Conservation (phyloP, 2,113 vertebrate species). For the Carassius auratus region DNA sequence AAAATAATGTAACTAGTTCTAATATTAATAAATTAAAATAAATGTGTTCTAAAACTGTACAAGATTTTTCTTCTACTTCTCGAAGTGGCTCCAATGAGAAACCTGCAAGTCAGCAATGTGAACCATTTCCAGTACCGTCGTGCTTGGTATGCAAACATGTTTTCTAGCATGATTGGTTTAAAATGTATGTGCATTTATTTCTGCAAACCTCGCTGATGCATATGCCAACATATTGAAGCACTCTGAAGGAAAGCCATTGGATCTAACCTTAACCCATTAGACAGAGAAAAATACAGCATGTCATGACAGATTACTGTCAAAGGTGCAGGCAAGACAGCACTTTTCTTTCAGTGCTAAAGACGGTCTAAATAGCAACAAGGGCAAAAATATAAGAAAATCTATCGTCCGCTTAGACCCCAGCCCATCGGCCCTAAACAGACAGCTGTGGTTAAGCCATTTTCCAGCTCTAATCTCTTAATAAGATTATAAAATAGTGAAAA, state of each 20-base stretch:
- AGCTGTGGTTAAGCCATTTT: conserved; percentile 68
- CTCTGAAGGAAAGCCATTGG: conserved; percentile 33
- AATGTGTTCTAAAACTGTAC: not conserved
- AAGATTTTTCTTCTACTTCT: too few species aligned
- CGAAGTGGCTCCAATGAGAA: not conserved
- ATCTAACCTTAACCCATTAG: conserved; percentile 40
- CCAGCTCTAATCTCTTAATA: conserved; percentile 76
- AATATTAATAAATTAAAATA: not conserved
- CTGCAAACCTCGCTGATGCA: not conserved
- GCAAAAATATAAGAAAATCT: conserved; percentile 61
- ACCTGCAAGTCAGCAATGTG: not conserved
- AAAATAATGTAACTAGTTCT: not conserved
- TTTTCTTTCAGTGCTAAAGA: conserved; percentile 53
- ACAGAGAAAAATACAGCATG: conserved; percentile 46
- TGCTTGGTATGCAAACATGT: not conserved
- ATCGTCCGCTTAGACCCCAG: conserved; percentile 31
- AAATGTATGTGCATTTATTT: conserved; percentile 28
- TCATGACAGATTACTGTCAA: conserved; percentile 50
- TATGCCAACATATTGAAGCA: conserved; percentile 20
- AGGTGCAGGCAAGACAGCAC: conserved; percentile 48
- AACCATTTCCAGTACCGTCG: not conserved
- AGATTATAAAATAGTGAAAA: conserved; percentile 75
- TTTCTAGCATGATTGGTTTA: not conserved
- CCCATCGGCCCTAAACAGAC: conserved; percentile 62
- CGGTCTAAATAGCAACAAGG: conserved; percentile 44